These are phyloP conservation scores for Boloria selene DNA, from an alignment of 2,888 invertebrate genomes.

Conservation along the genomic window DNA sequence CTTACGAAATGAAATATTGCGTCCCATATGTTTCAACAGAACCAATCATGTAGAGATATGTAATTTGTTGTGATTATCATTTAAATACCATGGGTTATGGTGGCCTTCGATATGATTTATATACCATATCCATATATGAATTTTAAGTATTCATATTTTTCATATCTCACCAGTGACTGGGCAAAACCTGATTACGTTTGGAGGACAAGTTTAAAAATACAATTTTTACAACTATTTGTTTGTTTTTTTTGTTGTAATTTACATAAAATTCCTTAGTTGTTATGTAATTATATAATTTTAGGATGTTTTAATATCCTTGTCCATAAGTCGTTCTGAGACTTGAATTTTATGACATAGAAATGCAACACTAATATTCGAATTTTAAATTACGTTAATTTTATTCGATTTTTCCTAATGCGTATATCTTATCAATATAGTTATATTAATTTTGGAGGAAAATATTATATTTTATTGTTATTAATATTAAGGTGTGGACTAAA, in stretches of 20 bases:
- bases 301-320: no score
- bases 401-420: no score
- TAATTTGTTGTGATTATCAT: conserved; percentile 8
- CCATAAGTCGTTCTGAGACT: no score
- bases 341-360: no score
- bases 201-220: background rate
- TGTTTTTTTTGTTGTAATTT: background rate
- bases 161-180: background rate
- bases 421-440: no score
- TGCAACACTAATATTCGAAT: no score
- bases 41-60: conserved; percentile 9
- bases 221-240: background rate
- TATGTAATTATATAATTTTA: no score
- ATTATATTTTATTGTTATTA: no score
- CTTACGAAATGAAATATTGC: conserved; percentile 9
- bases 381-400: no score
- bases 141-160: background rate
- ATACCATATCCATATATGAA: background rate
- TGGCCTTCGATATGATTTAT: conserved; percentile 3
- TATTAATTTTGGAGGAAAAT: no score
- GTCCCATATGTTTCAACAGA: conserved; percentile 11
- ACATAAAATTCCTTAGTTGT: no score
- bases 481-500: no score
- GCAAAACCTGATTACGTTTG: background rate
- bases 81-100: conserved; percentile 15